Evolutionary conservation across 2,888 invertebrate genomes (phyloP), one percentile per base, ranked within the genome.

Genomic region (Chrysomela aeneicollis): DNA sequence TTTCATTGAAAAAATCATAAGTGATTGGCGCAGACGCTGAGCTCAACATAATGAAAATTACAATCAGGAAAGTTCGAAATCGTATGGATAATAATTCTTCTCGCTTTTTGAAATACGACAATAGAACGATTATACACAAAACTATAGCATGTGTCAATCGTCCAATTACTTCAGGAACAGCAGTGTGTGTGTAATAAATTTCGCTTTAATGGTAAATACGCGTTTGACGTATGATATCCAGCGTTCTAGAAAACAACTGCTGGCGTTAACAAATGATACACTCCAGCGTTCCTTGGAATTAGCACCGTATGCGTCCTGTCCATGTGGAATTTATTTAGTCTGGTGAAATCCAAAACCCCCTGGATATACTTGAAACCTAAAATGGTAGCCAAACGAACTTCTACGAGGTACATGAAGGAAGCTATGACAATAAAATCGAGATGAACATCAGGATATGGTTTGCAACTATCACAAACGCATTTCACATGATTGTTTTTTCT

Each of bases 221-320:
- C 42, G 61, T 42, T 52, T 64, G 64, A 64, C 64, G 60, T 64
- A 64, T 54, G 61, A 52, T 52, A 63, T 57, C 64, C 60, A 52
- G 35, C 64, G 64, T 57, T 64, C 61, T 64, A 64, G 60, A 64
- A 64, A 64, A 64, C 64, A 64, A 64, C 64, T 64, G 64, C 60
- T 60, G 59, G 55, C 46, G 60, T 57, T 61, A 61, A 46, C 61
- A 64, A 64, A 64, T 64, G 64, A 64, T 64, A 64, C 60, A 61
- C 64, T 54, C 64, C 64, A 64, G 64, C 57, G 47, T 61, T 64
- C 64, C 49, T 52, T 64, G 55, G 51, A 61, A 64, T 57, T 60
- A 50, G 46, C 51, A 47, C 64, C 64, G 64, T 57, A 61, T 64
- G 64, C 61, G 55, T 64, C 61, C 52, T 64, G 52, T 64, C 18